A percentile compares a stretch with the other conserved stretches of the same genome.
Conservation (phyloP, 2,797 vertebrate genomes). For the Podargus strigoides region DNA sequence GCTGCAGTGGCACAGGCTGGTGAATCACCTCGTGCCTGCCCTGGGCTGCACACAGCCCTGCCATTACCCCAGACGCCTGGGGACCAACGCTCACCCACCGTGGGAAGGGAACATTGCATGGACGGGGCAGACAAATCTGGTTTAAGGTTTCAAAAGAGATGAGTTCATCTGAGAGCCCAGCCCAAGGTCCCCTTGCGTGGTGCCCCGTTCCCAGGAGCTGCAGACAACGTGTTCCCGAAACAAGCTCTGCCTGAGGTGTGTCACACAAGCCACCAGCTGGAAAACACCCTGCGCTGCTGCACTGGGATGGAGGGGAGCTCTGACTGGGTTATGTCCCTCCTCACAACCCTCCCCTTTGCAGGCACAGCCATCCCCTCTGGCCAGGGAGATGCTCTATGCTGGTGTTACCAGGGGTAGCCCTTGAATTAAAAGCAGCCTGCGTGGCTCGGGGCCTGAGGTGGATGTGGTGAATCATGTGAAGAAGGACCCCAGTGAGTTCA, state of each 20-base stretch:
- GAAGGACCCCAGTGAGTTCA: not conserved
- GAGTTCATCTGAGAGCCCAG: slow-evolving; percentile 28
- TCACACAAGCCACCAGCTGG: not conserved
- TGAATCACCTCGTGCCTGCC: slow-evolving; percentile 9
- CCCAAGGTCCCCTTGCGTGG: not conserved
- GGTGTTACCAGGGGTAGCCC: not conserved
- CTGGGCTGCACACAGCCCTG: not conserved
- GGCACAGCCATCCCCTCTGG: not conserved
- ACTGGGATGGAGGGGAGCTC: not conserved
- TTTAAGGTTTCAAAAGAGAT: slow-evolving; percentile 33
- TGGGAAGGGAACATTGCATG: not conserved
- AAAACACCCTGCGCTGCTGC: not conserved
- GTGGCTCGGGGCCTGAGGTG: fast-evolving
- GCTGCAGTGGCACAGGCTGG: not conserved
- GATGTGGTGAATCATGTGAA: not conserved
- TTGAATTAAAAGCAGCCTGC: not conserved
- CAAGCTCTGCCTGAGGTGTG: not conserved
- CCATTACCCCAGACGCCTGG: not conserved
- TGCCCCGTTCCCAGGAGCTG: not conserved
- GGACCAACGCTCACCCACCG: not conserved
- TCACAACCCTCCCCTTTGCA: not conserved
- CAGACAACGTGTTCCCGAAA: not conserved
- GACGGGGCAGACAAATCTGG: not conserved
- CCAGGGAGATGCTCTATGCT: not conserved
- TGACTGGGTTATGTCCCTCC: not conserved